phyloP scores from a whole-genome alignment of 2,113 vertebrate genomes.

The Nothobranchius furzeri region DNA sequence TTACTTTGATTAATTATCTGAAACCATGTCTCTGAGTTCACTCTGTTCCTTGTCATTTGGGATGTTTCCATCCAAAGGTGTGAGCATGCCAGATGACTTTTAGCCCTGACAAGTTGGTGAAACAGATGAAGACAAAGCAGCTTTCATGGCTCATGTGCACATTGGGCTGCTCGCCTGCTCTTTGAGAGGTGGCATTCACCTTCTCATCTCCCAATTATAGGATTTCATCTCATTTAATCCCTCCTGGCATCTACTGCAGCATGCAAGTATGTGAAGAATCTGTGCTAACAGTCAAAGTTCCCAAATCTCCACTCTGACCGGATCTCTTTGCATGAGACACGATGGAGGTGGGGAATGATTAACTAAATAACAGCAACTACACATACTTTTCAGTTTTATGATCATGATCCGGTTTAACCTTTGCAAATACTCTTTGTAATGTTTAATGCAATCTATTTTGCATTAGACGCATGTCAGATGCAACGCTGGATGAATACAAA shows the following conservation, averaged over 20 bases:
- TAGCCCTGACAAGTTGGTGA: slow-evolving; percentile 26
- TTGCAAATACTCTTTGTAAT: slow-evolving; percentile 15
- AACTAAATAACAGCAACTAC: slow-evolving; percentile 24
- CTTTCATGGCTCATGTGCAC: slow-evolving; percentile 64
- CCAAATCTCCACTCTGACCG: slow-evolving; percentile 32
- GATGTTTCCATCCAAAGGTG: slow-evolving; percentile 23
- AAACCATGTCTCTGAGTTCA: background rate
- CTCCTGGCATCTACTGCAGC: slow-evolving; percentile 65
- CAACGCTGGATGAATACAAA: background rate
- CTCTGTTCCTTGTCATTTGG: background rate
- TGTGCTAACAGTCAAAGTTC: slow-evolving; percentile 32
- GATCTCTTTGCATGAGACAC: slow-evolving; percentile 36
- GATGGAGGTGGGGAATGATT: slow-evolving; percentile 22
- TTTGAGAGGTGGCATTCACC: slow-evolving; percentile 56
- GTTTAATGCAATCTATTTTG: background rate
- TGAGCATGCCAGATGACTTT: slow-evolving; percentile 14
- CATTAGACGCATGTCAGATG: background rate
- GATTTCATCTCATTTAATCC: slow-evolving; percentile 73
- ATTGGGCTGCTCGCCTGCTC: slow-evolving; percentile 44
- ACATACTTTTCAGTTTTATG: slow-evolving; percentile 34
- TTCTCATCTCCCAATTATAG: slow-evolving; percentile 62
- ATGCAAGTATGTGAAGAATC: slow-evolving; percentile 18
- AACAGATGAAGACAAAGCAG: slow-evolving; percentile 64
- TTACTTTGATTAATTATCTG: background rate
- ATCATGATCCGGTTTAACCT: slow-evolving; percentile 7